These are phyloP conservation scores for Paragorgia papillata DNA, from an alignment of 92 coral and sea anemone species.

Conservation along the genomic window DNA sequence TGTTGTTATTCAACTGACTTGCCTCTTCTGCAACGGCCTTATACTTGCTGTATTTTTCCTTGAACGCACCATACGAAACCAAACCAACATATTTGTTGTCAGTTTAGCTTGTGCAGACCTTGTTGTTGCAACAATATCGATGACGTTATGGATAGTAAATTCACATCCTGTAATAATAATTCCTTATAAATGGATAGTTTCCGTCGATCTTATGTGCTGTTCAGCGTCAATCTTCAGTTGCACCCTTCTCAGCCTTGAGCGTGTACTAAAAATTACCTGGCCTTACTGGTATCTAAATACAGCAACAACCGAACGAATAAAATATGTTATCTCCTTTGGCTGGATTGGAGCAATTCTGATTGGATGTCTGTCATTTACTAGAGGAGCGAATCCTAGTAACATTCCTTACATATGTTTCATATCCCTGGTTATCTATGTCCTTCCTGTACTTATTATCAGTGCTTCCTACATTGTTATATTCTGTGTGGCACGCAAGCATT, in stretches of 20 bases:
- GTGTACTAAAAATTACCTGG: slow-evolving; percentile 23
- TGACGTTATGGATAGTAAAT: slow-evolving; percentile 30
- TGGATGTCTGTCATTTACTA: slow-evolving; percentile 17
- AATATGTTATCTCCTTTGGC: slow-evolving; percentile 6
- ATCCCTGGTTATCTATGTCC: slow-evolving; percentile 17
- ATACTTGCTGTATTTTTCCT: slow-evolving; percentile 11
- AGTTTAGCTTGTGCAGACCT: slow-evolving; percentile 42
- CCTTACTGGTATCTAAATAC: slow-evolving; percentile 33
- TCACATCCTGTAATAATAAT: background rate
- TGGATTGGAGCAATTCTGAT: slow-evolving; percentile 36
- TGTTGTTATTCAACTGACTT: background rate
- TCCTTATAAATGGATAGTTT: background rate
- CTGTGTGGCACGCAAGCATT: slow-evolving; percentile 35
- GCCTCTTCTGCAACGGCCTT: slow-evolving; percentile 24
- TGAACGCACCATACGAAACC: slow-evolving; percentile 16
- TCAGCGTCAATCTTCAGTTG: slow-evolving; percentile 31
- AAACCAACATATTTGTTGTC: slow-evolving; percentile 19
- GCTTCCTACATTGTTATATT: slow-evolving; percentile 22
- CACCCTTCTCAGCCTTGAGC: slow-evolving; percentile 38
- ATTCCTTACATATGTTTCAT: slow-evolving; percentile 12
- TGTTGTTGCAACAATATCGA: slow-evolving; percentile 16
- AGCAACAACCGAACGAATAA: slow-evolving; percentile 14
- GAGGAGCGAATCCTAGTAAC: background rate
- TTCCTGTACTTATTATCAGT: slow-evolving; percentile 21
- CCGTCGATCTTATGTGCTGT: slow-evolving; percentile 26